These are phyloP conservation scores for Gambusia yucatana DNA, from an alignment of 2,797 vertebrate genomes.

Conservation along the genomic window DNA sequence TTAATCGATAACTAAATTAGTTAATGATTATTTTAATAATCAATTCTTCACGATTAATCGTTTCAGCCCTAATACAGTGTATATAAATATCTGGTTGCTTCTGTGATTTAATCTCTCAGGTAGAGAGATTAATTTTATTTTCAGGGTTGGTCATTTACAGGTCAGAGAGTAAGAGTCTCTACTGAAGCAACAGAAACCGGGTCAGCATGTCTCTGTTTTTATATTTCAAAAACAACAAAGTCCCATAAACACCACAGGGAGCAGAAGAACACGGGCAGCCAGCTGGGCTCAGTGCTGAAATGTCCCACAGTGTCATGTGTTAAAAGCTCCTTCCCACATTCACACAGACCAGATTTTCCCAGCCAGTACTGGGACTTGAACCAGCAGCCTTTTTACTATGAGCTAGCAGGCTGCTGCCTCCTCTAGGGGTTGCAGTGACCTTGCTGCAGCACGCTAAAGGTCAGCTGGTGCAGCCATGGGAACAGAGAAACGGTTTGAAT, in stretches of 20 bases:
- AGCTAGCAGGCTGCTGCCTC: slow-evolving; percentile 54
- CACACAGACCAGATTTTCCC: slow-evolving; percentile 30
- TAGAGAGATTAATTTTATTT: slow-evolving; percentile 37
- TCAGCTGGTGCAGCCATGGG: slow-evolving; percentile 65
- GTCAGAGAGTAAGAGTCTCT: slow-evolving; percentile 61
- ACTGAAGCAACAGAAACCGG: slow-evolving; percentile 61
- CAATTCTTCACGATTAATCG: too few relatives aligned
- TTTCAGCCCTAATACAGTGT: background rate
- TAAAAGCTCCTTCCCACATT: slow-evolving; percentile 18
- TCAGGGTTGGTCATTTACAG: slow-evolving; percentile 60
- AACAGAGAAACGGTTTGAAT: slow-evolving; percentile 44
- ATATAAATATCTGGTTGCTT: background rate
- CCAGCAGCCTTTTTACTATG: slow-evolving; percentile 56
- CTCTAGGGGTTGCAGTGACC: slow-evolving; percentile 64
- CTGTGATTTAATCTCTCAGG: background rate
- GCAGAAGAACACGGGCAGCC: slow-evolving; percentile 7
- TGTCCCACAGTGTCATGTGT: slow-evolving; percentile 19
- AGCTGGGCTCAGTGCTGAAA: slow-evolving; percentile 22
- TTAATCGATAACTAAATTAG: too few relatives aligned
- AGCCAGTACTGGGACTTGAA: slow-evolving; percentile 63
- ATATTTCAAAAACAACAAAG: slow-evolving; percentile 25
- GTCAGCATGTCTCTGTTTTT: slow-evolving; percentile 39
- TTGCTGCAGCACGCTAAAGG: slow-evolving; percentile 63
- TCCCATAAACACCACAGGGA: slow-evolving; percentile 19
- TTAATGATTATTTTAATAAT: too few relatives aligned